Conservation (phyloP, 2,888 invertebrate species). For the Acleris holmiana region DNA sequence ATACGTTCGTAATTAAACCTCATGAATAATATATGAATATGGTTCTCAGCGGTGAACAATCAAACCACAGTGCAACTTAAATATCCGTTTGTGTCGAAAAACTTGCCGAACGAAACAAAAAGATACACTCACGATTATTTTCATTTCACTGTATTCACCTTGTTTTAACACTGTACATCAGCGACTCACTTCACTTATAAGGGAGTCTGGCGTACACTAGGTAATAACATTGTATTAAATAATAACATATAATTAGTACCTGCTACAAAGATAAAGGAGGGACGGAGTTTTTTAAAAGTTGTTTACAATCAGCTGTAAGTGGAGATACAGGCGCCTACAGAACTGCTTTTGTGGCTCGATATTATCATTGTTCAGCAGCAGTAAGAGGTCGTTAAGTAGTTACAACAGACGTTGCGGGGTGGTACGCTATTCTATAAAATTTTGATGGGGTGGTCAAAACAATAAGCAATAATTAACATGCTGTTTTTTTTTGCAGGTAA, state of each 20-base stretch:
- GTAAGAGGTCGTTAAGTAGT: conserved; percentile 40
- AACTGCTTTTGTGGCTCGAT: conserved; percentile 45
- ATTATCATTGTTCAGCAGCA: conserved; percentile 41
- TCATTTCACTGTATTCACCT: conserved; percentile 57
- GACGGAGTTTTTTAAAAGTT: conserved; percentile 77
- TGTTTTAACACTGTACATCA: conserved; percentile 66
- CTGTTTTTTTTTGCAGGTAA: background rate
- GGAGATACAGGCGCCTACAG: conserved; percentile 64
- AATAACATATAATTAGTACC: conserved; percentile 82
- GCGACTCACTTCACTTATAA: conserved; percentile 59
- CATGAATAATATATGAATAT: conserved; percentile 63
- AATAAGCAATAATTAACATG: conserved; percentile 14
- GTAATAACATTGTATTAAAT: conserved; percentile 80
- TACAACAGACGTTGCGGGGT: conserved; percentile 2
- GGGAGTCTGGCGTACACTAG: conserved; percentile 62
- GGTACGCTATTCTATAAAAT: conserved; percentile 18
- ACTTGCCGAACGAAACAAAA: conserved; percentile 57
- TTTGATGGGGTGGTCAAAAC: conserved; percentile 15
- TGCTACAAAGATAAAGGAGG: conserved; percentile 76
- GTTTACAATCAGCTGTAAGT: conserved; percentile 77
- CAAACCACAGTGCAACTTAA: conserved; percentile 62
- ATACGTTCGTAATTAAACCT: conserved; percentile 65
- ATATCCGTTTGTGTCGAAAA: conserved; percentile 58
- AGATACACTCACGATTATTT: conserved; percentile 63
- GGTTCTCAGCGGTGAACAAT: conserved; percentile 59